Percentiles rank a stretch among this genome's conserved stretches.
These are phyloP conservation scores for Ophion costatus DNA, from an alignment of 2,888 invertebrate genomes.

Conservation along the genomic window DNA sequence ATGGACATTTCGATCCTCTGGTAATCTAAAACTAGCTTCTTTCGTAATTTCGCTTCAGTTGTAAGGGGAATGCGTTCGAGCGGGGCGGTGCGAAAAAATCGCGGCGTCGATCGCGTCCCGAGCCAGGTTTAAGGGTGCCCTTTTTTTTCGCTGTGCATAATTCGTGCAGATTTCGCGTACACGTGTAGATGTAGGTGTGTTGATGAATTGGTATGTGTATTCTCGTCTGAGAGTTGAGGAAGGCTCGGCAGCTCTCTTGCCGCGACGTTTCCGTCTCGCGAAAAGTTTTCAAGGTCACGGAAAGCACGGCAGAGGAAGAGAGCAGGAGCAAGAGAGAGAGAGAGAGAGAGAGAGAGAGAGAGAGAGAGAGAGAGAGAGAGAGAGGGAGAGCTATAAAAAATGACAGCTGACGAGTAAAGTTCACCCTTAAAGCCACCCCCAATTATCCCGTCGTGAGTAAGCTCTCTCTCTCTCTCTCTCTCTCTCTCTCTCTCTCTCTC, in stretches of 20 bases:
- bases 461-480: conserved; percentile 30
- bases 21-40: too few relatives aligned
- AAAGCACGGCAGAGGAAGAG: conserved; percentile 62
- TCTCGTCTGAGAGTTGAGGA: conserved; percentile 56
- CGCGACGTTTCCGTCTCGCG: conserved; percentile 48
- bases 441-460: conserved; percentile 75
- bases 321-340: conserved; percentile 61
- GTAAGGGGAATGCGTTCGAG: background rate
- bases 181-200: conserved; percentile 26
- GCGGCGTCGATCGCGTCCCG: background rate
- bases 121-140: background rate
- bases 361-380: conserved; percentile 48
- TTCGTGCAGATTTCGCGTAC: background rate
- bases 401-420: conserved; percentile 72
- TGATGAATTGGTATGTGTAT: conserved; percentile 6
- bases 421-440: conserved; percentile 75
- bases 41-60: too few relatives aligned
- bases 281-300: conserved; percentile 74
- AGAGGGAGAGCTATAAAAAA: conserved; percentile 62
- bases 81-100: background rate
- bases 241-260: conserved; percentile 43
- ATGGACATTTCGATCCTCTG: too few relatives aligned
- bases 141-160: background rate
- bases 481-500: conserved; percentile 69
- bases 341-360: conserved; percentile 53